A percentile compares a stretch with the other conserved stretches of the same genome.
These are phyloP conservation scores for Brachypalpus laphriformis DNA, from an alignment of 2,888 invertebrate genomes.

Conservation along the genomic window DNA sequence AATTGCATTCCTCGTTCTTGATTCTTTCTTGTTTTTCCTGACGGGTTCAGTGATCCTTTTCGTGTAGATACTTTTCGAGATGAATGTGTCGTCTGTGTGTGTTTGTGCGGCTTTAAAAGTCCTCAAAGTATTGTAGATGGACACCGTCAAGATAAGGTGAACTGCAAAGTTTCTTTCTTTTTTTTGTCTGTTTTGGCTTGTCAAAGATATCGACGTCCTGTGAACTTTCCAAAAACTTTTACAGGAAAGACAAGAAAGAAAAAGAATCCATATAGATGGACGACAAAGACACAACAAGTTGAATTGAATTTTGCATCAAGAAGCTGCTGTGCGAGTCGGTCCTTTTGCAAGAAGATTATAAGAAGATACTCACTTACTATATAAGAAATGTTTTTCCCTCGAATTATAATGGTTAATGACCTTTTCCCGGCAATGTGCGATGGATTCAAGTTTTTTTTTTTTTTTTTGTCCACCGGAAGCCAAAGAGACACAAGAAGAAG, in stretches of 20 bases:
- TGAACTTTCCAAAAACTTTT: conserved; percentile 60
- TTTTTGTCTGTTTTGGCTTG: conserved; percentile 1
- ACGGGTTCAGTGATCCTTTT: conserved; percentile 58
- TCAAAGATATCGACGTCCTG: conserved; percentile 46
- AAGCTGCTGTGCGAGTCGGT: conserved; percentile 3
- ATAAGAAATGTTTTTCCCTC: conserved; percentile 34
- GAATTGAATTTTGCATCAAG: conserved; percentile 14
- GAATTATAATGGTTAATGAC: conserved; percentile 65
- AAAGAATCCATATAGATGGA: neutral
- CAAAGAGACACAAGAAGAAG: conserved; percentile 27
- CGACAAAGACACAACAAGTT: conserved; percentile 17
- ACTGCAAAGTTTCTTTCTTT: conserved; percentile 46
- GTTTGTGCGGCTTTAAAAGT: conserved; percentile 18
- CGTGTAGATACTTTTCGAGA: conserved; percentile 40
- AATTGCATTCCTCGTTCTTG: conserved; percentile 43
- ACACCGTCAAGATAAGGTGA: conserved; percentile 49
- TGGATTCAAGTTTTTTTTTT: conserved; percentile 4
- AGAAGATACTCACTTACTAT: conserved; percentile 15
- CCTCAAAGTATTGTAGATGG: conserved; percentile 44
- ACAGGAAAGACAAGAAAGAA: conserved; percentile 16
- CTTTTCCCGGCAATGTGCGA: conserved; percentile 14
- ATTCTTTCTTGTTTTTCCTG: conserved; percentile 7
- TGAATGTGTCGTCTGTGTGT: conserved; percentile 32
- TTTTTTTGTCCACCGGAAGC: conserved; percentile 46
- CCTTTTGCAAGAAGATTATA: conserved; percentile 42